phyloP scores from a whole-genome alignment of 2,113 vertebrate species.

The Gobiocypris rarus region DNA sequence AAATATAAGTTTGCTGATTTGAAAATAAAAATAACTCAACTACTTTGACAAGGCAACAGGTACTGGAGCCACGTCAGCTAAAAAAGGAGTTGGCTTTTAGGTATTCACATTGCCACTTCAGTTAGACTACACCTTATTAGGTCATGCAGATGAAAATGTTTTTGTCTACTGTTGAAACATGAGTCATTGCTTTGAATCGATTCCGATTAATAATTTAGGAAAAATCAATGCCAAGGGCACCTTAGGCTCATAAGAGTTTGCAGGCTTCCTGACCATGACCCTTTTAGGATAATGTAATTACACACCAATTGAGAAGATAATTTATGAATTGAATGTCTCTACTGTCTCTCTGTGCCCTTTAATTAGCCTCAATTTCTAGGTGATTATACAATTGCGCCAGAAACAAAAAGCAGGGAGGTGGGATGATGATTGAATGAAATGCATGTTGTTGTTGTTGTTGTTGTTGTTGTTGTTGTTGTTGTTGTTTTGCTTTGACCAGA shows the following conservation, averaged over 20 bases:
- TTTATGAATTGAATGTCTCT: conserved; percentile 31
- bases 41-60: background rate
- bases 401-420: background rate
- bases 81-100: background rate
- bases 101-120: background rate
- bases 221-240: conserved; percentile 15
- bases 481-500: background rate
- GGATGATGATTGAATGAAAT: background rate
- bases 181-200: conserved; percentile 9
- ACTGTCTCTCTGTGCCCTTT: background rate
- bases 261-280: background rate
- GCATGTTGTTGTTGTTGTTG: background rate
- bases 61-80: background rate
- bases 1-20: background rate
- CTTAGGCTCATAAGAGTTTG: conserved; percentile 2
- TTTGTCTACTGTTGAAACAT: background rate
- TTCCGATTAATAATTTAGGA: background rate
- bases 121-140: background rate
- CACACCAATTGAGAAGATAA: conserved; percentile 1
- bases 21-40: background rate
- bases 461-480: background rate
- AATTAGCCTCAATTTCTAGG: background rate
- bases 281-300: conserved; percentile 8
- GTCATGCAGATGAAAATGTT: background rate
- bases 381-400: background rate